A percentile compares a stretch with the other conserved stretches of the same genome.
Evolutionary conservation across 1,140 invertebrate genomes (phyloP).

Genomic region (Drosophila orena): DNA sequence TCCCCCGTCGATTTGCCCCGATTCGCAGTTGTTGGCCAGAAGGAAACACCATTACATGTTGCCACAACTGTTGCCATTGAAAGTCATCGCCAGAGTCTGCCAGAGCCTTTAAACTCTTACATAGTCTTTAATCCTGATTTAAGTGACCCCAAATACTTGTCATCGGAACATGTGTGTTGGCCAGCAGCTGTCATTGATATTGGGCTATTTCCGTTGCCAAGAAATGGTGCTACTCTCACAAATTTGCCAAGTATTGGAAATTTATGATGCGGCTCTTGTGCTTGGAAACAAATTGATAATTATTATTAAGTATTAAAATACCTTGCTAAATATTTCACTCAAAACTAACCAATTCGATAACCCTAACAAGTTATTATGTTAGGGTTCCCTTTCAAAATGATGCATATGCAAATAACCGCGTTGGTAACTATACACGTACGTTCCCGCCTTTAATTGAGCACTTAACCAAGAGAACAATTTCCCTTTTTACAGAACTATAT

Average conservation of each 20-base stretch:
- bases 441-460: not conserved
- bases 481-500: slow-evolving; percentile 9
- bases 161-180: not conserved
- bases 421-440: not conserved
- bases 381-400: not conserved
- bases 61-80: slow-evolving; percentile 56
- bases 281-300: too few relatives aligned
- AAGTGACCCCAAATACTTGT: slow-evolving; percentile 8
- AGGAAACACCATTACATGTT: slow-evolving; percentile 48
- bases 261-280: not conserved
- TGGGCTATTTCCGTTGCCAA: not conserved
- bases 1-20: slow-evolving; percentile 4
- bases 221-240: not conserved
- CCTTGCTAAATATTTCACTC: too few relatives aligned
- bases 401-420: not conserved
- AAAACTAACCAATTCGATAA: too few relatives aligned
- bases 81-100: slow-evolving; percentile 23
- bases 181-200: not conserved
- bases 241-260: not conserved
- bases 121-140: slow-evolving; percentile 24
- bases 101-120: slow-evolving; percentile 33
- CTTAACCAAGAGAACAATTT: not conserved
- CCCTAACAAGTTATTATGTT: too few relatives aligned
- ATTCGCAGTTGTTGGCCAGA: slow-evolving; percentile 36
- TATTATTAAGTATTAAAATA: too few relatives aligned